Evolutionary conservation across 2,888 invertebrate genomes (phyloP).

Genomic region (Papilio gigon): DNA sequence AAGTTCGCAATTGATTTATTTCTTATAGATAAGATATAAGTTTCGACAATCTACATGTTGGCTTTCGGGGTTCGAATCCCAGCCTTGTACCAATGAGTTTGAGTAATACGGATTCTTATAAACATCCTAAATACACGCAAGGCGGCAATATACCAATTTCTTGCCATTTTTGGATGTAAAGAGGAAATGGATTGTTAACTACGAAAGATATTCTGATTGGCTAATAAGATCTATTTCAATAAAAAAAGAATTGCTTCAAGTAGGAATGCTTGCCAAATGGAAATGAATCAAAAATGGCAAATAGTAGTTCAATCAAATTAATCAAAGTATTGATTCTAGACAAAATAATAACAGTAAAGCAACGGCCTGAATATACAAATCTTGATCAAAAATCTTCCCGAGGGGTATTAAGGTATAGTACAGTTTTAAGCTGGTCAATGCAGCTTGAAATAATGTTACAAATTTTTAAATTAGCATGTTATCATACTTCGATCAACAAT

Average conservation of each 20-base stretch:
- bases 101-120: not conserved
- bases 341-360: not conserved
- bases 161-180: too few relatives aligned
- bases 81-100: constrained; percentile 1
- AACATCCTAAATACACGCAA: not conserved
- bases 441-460: constrained; percentile 12
- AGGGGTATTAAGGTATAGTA: constrained; percentile 10
- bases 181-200: not conserved
- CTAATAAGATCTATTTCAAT: not conserved
- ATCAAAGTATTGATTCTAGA: constrained; percentile 8
- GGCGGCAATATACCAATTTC: too few relatives aligned
- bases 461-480: constrained; percentile 8
- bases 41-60: not conserved
- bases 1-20: constrained; percentile 51
- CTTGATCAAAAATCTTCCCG: constrained; percentile 1
- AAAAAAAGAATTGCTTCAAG: too few relatives aligned
- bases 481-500: constrained; percentile 9
- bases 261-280: not conserved
- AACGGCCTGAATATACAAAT: constrained; percentile 15
- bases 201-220: not conserved
- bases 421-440: not conserved
- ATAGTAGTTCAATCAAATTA: not conserved
- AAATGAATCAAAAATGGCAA: not conserved
- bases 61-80: constrained; percentile 6
- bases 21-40: not conserved